A percentile compares a stretch with the other conserved stretches of the same genome.
phyloP scores from a whole-genome alignment of 92 coral and sea anemone species.

The Montipora capitata region DNA sequence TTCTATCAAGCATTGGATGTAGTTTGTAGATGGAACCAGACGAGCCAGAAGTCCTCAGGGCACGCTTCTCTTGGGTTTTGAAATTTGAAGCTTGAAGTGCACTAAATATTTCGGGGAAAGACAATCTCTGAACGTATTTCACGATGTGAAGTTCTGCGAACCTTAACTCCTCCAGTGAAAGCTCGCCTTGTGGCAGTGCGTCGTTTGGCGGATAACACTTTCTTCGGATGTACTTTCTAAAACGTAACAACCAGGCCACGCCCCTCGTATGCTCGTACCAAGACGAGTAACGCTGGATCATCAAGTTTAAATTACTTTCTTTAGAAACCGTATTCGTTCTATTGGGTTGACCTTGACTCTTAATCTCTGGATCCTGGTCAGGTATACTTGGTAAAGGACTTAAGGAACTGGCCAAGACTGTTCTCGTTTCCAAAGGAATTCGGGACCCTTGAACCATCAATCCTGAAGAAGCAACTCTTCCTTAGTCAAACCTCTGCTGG shows the following conservation, averaged over 20 bases:
- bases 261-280: constrained; percentile 38
- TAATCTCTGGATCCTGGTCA: constrained; percentile 54
- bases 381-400: not conserved
- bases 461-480: not conserved
- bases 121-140: constrained; percentile 31
- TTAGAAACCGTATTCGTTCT: not conserved
- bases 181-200: not conserved
- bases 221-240: not conserved
- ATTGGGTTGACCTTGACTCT: not conserved
- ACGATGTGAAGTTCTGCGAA: constrained; percentile 35
- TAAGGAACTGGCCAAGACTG: not conserved
- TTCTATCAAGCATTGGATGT: constrained; percentile 43
- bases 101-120: constrained; percentile 42
- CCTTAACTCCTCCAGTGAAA: constrained; percentile 6
- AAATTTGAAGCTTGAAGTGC: not conserved
- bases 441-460: constrained; percentile 24
- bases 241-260: constrained; percentile 45
- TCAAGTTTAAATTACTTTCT: not conserved
- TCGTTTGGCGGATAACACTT: not conserved
- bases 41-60: constrained; percentile 21
- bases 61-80: constrained; percentile 17
- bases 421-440: not conserved
- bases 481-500: constrained; percentile 5
- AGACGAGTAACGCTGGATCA: constrained; percentile 46
- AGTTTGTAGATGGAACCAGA: constrained; percentile 26